Percentiles rank a stretch among this genome's conserved stretches.
These are phyloP conservation scores for Anolis apletophallus DNA, from an alignment of 2,797 vertebrate genomes.

Conservation along the genomic window DNA sequence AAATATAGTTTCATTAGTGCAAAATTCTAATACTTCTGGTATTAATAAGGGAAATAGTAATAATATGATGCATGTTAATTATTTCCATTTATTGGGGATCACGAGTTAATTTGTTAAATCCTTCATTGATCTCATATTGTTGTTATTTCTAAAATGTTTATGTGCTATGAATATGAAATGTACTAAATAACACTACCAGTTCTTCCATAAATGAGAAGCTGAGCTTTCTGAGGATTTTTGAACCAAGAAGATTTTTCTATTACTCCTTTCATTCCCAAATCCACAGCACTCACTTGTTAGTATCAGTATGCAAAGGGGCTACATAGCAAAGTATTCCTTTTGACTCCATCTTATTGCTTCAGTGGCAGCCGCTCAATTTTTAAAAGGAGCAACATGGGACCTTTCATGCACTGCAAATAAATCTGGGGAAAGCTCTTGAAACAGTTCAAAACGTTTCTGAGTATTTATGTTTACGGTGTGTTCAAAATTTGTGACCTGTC, in stretches of 20 bases:
- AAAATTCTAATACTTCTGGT: background rate
- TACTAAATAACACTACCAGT: background rate
- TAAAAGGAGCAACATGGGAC: background rate
- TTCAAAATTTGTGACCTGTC: background rate
- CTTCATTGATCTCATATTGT: background rate
- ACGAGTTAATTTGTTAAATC: background rate
- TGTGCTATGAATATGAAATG: background rate
- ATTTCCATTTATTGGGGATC: background rate
- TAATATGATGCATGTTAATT: background rate
- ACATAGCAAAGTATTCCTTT: background rate
- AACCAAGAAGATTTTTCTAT: background rate
- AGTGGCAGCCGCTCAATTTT: background rate
- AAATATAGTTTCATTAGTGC: background rate
- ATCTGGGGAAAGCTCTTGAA: background rate
- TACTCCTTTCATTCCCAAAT: background rate
- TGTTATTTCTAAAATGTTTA: background rate
- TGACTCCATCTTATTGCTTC: background rate
- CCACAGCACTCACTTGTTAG: background rate
- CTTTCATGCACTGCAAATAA: background rate
- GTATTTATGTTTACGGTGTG: background rate
- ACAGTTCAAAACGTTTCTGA: background rate
- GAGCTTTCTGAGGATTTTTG: background rate
- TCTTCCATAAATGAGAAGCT: background rate
- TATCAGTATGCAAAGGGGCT: background rate
- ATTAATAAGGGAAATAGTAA: background rate